Conservation (phyloP, 2,888 invertebrate species). For the Neoascia interrupta region DNA sequence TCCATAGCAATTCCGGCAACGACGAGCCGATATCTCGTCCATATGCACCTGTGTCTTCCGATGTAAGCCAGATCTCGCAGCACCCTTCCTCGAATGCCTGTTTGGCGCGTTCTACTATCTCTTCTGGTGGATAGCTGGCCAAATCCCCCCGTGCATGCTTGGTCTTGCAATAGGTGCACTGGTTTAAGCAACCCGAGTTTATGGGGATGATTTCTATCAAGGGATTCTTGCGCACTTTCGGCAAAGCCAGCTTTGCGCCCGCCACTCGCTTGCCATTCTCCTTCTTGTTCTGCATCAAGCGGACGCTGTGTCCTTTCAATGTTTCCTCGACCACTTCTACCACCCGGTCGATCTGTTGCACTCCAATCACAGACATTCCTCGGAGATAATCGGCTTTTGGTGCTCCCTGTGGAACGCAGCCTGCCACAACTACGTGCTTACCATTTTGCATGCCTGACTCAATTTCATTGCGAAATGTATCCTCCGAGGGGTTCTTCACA, state of each 20-base stretch:
- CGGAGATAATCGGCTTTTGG: conserved; percentile 83
- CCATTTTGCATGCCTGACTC: conserved; percentile 86
- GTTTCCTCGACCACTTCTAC: conserved; percentile 99
- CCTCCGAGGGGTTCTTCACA: conserved; percentile 98
- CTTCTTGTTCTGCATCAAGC: conserved; percentile 90
- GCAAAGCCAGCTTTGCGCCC: conserved; percentile 92
- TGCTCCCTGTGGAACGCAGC: conserved; percentile 97
- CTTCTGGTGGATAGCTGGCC: conserved; percentile 94
- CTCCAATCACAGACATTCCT: conserved; percentile 95
- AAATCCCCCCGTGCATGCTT: conserved; percentile 98
- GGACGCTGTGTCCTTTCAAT: conserved; percentile 91
- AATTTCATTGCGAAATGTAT: conserved; percentile 94
- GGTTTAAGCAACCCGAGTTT: conserved; percentile 97
- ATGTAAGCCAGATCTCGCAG: conserved; percentile 97
- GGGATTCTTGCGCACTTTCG: conserved; percentile 97
- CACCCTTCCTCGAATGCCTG: conserved; percentile 96
- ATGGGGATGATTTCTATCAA: conserved; percentile 98
- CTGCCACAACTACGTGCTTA: conserved; percentile 95
- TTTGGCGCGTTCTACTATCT: conserved; percentile 91
- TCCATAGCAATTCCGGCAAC: conserved; percentile 91
- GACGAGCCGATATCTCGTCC: conserved; percentile 95
- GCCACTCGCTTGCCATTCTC: conserved; percentile 88
- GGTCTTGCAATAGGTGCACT: conserved; percentile 99
- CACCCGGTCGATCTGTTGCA: conserved; percentile 98
- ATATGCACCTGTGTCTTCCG: conserved; percentile 98